Percentiles rank a stretch among this genome's conserved stretches.
These are phyloP conservation scores for Drosophila anceps DNA, from an alignment of 2,888 invertebrate species.

Conservation along the genomic window DNA sequence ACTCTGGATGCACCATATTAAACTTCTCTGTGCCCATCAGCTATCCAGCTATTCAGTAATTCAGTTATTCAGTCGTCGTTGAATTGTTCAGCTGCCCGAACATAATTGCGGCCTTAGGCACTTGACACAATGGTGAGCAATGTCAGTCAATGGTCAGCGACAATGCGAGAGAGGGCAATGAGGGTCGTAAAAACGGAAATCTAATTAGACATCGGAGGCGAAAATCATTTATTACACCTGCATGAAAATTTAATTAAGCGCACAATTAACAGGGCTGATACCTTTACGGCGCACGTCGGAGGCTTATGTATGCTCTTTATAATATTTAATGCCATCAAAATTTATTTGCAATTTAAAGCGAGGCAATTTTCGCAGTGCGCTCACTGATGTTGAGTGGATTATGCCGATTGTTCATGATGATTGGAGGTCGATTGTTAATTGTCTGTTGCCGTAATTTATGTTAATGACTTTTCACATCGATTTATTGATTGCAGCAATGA, in stretches of 20 bases:
- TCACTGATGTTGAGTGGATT: constrained; percentile 70
- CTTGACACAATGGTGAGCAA: constrained; percentile 38
- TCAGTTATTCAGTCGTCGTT: constrained; percentile 13
- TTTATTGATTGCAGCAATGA: constrained; percentile 63
- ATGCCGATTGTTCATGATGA: constrained; percentile 77
- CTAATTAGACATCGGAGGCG: constrained; percentile 67
- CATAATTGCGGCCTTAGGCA: constrained; percentile 48
- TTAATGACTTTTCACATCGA: constrained; percentile 74
- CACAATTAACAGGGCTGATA: constrained; percentile 68
- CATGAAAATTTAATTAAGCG: constrained; percentile 81
- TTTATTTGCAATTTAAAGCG: constrained; percentile 77
- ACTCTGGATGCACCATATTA: neutral
- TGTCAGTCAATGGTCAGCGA: constrained; percentile 18
- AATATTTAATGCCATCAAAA: constrained; percentile 76
- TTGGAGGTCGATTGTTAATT: constrained; percentile 77
- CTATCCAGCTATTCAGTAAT: neutral
- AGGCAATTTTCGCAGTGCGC: constrained; percentile 64
- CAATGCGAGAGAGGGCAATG: neutral
- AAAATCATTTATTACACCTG: constrained; percentile 80
- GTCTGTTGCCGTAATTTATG: constrained; percentile 73
- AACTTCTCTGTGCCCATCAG: neutral
- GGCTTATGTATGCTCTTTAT: constrained; percentile 61
- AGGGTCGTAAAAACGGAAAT: constrained; percentile 66
- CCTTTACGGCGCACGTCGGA: constrained; percentile 30
- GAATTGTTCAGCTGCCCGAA: constrained; percentile 25